These are phyloP conservation scores for Parus major DNA, from an alignment of 2,113 vertebrate species.

Conservation along the genomic window DNA sequence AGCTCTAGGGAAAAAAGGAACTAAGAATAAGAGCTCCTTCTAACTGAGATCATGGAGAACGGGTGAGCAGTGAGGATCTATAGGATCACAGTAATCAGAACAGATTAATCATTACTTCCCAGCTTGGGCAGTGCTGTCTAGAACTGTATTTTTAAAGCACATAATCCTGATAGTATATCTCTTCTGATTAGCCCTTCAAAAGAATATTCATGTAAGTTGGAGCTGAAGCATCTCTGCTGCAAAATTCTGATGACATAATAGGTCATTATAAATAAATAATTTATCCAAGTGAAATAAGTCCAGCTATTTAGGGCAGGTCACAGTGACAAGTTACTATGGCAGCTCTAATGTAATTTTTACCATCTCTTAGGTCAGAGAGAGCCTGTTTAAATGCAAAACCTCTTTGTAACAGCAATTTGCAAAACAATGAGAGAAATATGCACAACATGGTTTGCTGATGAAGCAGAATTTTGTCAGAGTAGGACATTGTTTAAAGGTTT, in stretches of 20 bases:
- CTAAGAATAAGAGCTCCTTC: not conserved
- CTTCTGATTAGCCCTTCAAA: conserved; percentile 37
- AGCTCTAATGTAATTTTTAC: not conserved
- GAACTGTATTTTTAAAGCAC: not conserved
- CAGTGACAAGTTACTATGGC: not conserved
- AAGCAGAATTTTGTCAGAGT: conserved; percentile 14
- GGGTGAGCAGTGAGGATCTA: not conserved
- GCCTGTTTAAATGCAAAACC: conserved; percentile 17
- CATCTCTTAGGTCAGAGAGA: not conserved
- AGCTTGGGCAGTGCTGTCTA: not conserved
- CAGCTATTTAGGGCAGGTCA: conserved; percentile 18
- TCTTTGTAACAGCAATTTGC: conserved; percentile 10
- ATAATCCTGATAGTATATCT: not conserved
- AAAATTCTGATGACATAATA: not conserved
- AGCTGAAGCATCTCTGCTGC: not conserved
- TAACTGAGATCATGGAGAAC: not conserved
- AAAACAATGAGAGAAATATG: conserved; percentile 10
- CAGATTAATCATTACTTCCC: not conserved
- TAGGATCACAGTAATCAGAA: not conserved
- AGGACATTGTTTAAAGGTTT: not conserved
- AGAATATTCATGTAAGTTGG: not conserved
- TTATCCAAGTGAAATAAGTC: conserved; percentile 5
- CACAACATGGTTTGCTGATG: not conserved
- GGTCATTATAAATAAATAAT: not conserved
- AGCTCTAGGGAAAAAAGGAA: not conserved